Percentiles rank a stretch among this genome's conserved stretches.
Conservation (phyloP, 1,140 invertebrate species). For the Drosophila pandora region DNA sequence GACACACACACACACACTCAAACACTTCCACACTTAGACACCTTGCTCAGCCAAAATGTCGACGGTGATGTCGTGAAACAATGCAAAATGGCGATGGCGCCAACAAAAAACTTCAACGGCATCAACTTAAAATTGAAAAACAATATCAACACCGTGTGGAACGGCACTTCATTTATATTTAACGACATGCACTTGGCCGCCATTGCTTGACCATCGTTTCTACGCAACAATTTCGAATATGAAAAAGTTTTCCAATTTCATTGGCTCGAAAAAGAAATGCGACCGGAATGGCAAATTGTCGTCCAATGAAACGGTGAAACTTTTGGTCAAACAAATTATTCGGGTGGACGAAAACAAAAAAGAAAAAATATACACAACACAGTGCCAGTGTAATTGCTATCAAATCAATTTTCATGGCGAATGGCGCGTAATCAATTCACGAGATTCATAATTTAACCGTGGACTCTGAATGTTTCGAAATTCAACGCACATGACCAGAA, state of each 20-base stretch:
- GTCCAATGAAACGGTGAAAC: conserved; percentile 62
- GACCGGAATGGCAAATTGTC: conserved; percentile 69
- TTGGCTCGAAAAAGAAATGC: conserved; percentile 65
- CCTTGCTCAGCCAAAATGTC: conserved; percentile 28
- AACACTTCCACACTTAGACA: not conserved
- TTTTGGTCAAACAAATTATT: conserved; percentile 43
- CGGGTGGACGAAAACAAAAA: conserved; percentile 4
- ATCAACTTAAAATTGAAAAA: conserved; percentile 36
- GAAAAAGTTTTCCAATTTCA: conserved; percentile 77
- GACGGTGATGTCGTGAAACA: conserved; percentile 60
- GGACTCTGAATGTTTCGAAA: conserved; percentile 43
- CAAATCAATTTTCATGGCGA: conserved; percentile 65
- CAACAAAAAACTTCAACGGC: conserved; percentile 38
- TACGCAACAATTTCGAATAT: conserved; percentile 76
- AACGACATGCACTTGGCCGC: conserved; percentile 63
- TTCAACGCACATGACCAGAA: conserved; percentile 62
- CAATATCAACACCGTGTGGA: conserved; percentile 17
- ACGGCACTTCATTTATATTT: conserved; percentile 66
- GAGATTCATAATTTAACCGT: conserved; percentile 69
- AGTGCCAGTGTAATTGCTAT: conserved; percentile 21
- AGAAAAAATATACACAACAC: conserved; percentile 9
- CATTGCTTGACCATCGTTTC: conserved; percentile 58
- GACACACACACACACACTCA: conserved; percentile 19
- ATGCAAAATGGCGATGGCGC: conserved; percentile 73
- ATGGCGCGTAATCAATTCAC: conserved; percentile 63